Evolutionary conservation across 1,140 invertebrate genomes (phyloP).

Genomic region (Polypedilum pembai): DNA sequence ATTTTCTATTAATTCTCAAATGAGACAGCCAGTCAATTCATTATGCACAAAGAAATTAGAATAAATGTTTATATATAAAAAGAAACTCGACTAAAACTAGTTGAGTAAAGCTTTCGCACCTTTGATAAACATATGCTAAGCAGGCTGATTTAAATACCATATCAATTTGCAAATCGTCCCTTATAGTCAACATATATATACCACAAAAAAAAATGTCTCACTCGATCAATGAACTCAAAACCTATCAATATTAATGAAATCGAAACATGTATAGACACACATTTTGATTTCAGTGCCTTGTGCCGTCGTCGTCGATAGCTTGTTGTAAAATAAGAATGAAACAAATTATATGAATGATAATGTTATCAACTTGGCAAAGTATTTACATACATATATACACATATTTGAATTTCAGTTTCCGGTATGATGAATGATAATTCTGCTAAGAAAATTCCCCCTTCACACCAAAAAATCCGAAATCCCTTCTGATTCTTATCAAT

Average conservation of each 20-base stretch:
- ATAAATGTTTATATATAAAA: too few species aligned
- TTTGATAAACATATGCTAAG: neutral
- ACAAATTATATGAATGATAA: neutral
- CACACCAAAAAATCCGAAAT: neutral
- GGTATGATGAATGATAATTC: neutral
- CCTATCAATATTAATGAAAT: neutral
- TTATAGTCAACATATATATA: neutral
- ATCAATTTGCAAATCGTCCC: neutral
- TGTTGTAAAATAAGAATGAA: conserved; percentile 6
- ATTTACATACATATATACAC: neutral
- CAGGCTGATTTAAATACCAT: neutral
- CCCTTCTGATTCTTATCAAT: neutral
- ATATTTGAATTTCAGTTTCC: neutral
- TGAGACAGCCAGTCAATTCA: too few species aligned
- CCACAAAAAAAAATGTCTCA: conserved; percentile 6
- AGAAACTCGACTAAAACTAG: too few species aligned
- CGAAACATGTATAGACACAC: neutral
- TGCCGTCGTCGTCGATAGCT: neutral
- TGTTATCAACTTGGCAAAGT: conserved; percentile 11
- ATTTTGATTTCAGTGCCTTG: neutral
- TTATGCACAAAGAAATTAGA: too few species aligned
- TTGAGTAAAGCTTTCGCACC: too few species aligned
- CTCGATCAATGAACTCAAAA: conserved; percentile 5
- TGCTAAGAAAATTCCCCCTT: neutral
- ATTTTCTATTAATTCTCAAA: too few species aligned